Evolutionary conservation across 2,888 invertebrate genomes (phyloP), one percentile per base, ranked within the genome.

Genomic region (Sympetrum striolatum): DNA sequence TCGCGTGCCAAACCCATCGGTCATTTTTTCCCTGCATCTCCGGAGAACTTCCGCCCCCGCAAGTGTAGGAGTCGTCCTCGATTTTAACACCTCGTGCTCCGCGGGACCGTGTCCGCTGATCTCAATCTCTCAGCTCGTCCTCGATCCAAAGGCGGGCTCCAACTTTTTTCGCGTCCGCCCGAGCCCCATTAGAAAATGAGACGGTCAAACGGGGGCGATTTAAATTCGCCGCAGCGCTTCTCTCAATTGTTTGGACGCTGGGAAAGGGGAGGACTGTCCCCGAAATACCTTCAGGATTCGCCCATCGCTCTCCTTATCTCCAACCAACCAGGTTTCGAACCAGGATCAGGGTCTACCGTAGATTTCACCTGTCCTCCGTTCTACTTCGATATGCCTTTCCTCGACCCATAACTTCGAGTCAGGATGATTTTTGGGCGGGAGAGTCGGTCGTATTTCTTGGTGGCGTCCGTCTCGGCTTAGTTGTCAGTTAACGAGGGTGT

Each of bases 51-150:
- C 60, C 86, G 60, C 37, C 60, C 86, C 8, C 58, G 25, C 53
- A 22, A 53, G 53, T 58, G 31, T 73, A 73, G 22, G 73, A 80
- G 18, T 39, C 35, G 37, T 60, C 39, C 86, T 64, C 86, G 25
- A 15, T 53, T 48, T 35, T 31, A 48, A 60, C 18, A 22, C 81
- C 22, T 82, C 48, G 25, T 48, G 82, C 82, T 53, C 64, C 86
- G 35, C 86, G 58, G 73, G 37, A 86, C 64, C 86, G 86, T 86
- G 60, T 86, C 86, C 86, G 37, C 60, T 86, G 86, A 64, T 86
- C 86, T 86, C 60, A 86, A 86, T 86, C 86, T 35, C n/a, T n/a
- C 86, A 37, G 58, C 86, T 58, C 60, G 86, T 86, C 86, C 86
- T 60, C 86, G 37, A 86, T 86, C 86, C n/a, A 10, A 22, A 60